Conservation (phyloP, 2,888 invertebrate genomes). For the Limulus polyphemus region DNA sequence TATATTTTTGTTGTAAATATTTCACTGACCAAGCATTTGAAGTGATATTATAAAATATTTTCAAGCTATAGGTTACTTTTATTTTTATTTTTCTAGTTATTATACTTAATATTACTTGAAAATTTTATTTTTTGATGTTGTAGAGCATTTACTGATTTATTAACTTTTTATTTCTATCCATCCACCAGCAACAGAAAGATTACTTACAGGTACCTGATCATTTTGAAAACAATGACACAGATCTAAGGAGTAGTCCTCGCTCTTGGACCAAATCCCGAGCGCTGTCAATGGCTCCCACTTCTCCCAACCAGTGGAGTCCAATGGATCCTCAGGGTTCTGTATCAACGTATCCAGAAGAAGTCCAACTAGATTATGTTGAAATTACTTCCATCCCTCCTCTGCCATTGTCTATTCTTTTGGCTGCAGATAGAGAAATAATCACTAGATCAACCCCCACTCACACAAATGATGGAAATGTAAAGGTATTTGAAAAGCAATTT, state of each 20-base stretch:
- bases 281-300: slow-evolving; percentile 51
- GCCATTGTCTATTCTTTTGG: slow-evolving; percentile 87
- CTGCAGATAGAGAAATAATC: slow-evolving; percentile 55
- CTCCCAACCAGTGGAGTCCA: slow-evolving; percentile 22
- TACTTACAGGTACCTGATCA: slow-evolving; percentile 18
- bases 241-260: slow-evolving; percentile 50
- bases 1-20: too few relatives aligned
- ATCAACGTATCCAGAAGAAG: slow-evolving; percentile 64
- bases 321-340: slow-evolving; percentile 63
- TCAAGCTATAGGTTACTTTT: too few relatives aligned
- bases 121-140: not conserved
- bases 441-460: slow-evolving; percentile 16
- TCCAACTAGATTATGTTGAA: slow-evolving; percentile 85
- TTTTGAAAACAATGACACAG: slow-evolving; percentile 42
- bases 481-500: not conserved
- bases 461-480: not conserved
- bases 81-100: too few relatives aligned
- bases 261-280: slow-evolving; percentile 82
- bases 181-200: slow-evolving; percentile 14
- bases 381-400: slow-evolving; percentile 95
- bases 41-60: too few relatives aligned
- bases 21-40: too few relatives aligned
- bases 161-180: not conserved
- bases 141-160: not conserved
- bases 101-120: not conserved